Base-by-base conservation (phyloP, 2,888 invertebrate species). In the Perizoma affinitatum region DNA sequence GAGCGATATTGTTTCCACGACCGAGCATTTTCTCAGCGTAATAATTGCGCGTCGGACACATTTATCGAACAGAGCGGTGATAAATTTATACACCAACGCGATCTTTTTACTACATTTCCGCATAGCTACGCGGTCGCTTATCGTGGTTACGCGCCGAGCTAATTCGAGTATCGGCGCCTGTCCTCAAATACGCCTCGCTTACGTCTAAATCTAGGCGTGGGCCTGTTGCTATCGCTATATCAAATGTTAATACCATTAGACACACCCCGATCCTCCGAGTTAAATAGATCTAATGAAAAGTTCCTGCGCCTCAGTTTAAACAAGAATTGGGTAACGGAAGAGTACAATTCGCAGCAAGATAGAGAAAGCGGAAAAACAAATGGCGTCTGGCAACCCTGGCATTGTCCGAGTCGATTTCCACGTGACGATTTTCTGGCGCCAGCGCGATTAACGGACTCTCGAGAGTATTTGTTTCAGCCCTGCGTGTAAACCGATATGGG, bases 61-160 rank as follows among this genome's bases (percentile, higher is more conserved):
- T 87, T 78, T 88, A 87, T 86, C 81, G 78, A 73, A 80, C 77
- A 72, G 75, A 73, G 80, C 79, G 79, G 80, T 83, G 84, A 88
- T 89, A 88, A 88, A 90, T 89, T 86, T 87, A 84, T 84, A 84
- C 86, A 80, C 84, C 83, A 81, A 87, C 86, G 86, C 83, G 79
- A 82, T 82, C 80, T 84, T 89, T 88, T 86, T 83, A 84, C 84
- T 84, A 77, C 79, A 82, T 86, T 90, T 92, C 91, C 91, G 91
- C 91, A 86, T 91, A 84, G 88, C 79, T 80, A 85, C 87, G 79
- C 76, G 74, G 78, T 71, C 75, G 80, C 77, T 84, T 87, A 86
- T 87, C 85, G 82, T 79, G 69, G 78, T 78, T 77, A 79, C 80
- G 82, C 80, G 80, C 78, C 76, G 79, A 79, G 87, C 90, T 90